These are phyloP conservation scores for Scaptomyza pallida DNA, from an alignment of 1,140 invertebrate species.

Conservation along the genomic window DNA sequence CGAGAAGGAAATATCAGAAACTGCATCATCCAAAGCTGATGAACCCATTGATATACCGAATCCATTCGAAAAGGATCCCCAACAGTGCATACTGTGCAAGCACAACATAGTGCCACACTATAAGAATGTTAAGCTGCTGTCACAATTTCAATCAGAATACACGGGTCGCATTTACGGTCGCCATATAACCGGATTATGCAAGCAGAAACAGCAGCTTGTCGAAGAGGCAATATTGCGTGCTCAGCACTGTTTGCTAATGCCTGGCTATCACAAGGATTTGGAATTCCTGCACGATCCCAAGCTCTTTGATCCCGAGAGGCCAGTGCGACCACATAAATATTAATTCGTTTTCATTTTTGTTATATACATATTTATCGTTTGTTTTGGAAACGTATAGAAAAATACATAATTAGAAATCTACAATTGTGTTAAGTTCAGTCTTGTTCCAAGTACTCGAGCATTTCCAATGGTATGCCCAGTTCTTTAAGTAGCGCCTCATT, in stretches of 20 bases:
- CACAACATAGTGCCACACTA: constrained; percentile 93
- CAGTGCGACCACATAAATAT: constrained; percentile 91
- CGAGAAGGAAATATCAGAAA: constrained; percentile 9
- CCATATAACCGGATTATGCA: constrained; percentile 94
- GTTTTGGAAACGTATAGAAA: constrained; percentile 35
- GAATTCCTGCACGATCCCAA: constrained; percentile 92
- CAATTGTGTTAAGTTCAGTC: constrained; percentile 32
- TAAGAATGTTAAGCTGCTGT: constrained; percentile 95
- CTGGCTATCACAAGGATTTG: constrained; percentile 90
- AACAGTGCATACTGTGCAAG: constrained; percentile 94
- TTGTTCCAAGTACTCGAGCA: constrained; percentile 62
- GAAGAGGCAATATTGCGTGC: constrained; percentile 90
- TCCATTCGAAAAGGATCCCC: constrained; percentile 91
- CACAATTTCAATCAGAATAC: constrained; percentile 97
- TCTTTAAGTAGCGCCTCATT: constrained; percentile 38
- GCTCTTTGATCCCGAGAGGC: constrained; percentile 93
- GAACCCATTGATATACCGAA: constrained; percentile 89
- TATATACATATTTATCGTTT: constrained; percentile 27
- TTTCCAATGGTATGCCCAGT: constrained; percentile 54
- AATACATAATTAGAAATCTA: constrained; percentile 48
- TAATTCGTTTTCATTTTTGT: constrained; percentile 78
- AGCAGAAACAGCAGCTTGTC: constrained; percentile 89
- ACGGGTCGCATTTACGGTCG: constrained; percentile 95
- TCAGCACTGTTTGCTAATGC: constrained; percentile 90
- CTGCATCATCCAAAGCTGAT: constrained; percentile 68